phyloP scores from a whole-genome alignment of 2,113 vertebrate genomes.

The Rhodinocichla rosea region DNA sequence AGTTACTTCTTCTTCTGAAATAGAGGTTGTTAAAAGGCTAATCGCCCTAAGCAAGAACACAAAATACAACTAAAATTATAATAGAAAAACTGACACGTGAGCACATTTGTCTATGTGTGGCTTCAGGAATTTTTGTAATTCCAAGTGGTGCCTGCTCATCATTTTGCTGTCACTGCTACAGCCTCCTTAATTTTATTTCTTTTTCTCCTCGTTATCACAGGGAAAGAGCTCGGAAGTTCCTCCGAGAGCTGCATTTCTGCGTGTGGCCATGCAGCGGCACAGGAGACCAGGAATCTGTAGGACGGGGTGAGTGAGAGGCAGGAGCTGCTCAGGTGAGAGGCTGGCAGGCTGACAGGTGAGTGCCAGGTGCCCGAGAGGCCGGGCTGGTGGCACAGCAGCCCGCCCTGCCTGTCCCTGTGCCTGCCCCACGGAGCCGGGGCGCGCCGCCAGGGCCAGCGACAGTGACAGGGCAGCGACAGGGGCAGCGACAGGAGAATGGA shows the following conservation, averaged over 20 bases:
- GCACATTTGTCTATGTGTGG: too few species aligned
- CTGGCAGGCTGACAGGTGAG: too few species aligned
- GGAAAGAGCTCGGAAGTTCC: not conserved
- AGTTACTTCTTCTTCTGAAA: not conserved
- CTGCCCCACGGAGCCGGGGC: too few species aligned
- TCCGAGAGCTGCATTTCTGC: not conserved
- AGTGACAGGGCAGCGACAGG: too few species aligned
- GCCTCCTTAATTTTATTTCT: not conserved
- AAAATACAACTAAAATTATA: not conserved
- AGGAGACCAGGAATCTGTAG: not conserved
- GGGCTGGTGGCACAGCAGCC: accelerated
- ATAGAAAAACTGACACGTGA: not conserved
- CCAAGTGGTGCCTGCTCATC: not conserved
- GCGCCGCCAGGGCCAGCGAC: not conserved
- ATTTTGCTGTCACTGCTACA: not conserved
- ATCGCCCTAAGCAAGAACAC: not conserved
- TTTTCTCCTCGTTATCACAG: not conserved
- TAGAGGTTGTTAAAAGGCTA: not conserved
- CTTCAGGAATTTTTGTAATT: not conserved
- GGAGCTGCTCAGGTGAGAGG: not conserved
- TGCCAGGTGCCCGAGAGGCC: accelerated
- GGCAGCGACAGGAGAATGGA: too few species aligned
- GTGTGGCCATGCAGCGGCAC: not conserved
- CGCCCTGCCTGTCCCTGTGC: too few species aligned
- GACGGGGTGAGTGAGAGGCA: accelerated